Base-by-base conservation (phyloP, 2,797 vertebrate species). In the Rhinophrynus dorsalis region DNA sequence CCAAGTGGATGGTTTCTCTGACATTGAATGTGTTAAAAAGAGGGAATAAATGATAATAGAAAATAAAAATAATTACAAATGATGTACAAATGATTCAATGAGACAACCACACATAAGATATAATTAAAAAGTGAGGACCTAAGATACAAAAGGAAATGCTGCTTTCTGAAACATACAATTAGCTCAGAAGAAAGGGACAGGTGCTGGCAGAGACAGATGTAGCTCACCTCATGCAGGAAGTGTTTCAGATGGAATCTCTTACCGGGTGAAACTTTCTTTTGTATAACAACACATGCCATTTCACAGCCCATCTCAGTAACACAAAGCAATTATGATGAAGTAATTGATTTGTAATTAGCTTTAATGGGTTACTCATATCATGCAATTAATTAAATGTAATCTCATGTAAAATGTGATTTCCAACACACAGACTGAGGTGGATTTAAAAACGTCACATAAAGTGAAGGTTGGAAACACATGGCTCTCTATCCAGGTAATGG, bases 341-440 rank as follows among this genome's bases (percentile, higher is more conserved):
- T 59, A 73, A 66, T 59, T 73, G 47, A 73, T 58, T 23, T 59
- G 61, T 61, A 72, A 58, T 47, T 63, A 45, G 44, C 33, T 58
- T 44, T 50, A 62, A 66, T 52, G 61, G 26, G 2, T 33, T 66
- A 45, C 40, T 29, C 26, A 72, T 35, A 64, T 59, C 35, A 21
- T 60, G 27, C 37, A 51, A 54, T 60, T 60, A 44, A 72, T 44
- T 51, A 52, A 51, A 57, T 65, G 45, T 33, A 45, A 50, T 24
- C 57, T 57, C 54, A 42, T 58, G 26, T 51, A 50, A 6, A 26
- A 42, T 20, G n/a, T 10, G 24, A 60, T 59, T 59, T 60, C 23
- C 51, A 23, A 32, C 1, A 15, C 50, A 42, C 15, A 45, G 55
- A 26, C 23, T 55, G 35, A n/a, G n/a, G n/a, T n/a, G n/a, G n/a